Percentiles rank a stretch among this genome's conserved stretches.
phyloP scores from a whole-genome alignment of 1,140 invertebrate genomes.

The Xylocopa sonorina region DNA sequence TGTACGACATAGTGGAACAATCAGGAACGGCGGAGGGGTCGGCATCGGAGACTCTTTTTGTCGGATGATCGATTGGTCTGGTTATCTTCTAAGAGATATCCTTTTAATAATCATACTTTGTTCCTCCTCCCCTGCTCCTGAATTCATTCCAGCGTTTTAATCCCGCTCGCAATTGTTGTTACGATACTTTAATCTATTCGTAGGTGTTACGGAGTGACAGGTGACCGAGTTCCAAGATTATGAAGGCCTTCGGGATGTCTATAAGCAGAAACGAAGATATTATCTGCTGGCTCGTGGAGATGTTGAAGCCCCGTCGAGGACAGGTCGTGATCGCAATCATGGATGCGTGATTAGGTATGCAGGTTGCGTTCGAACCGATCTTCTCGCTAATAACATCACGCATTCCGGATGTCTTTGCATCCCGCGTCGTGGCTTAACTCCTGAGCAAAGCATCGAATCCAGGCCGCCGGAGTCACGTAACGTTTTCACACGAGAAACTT shows the following conservation, averaged over 20 bases:
- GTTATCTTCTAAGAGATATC: background rate
- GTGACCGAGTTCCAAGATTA: too few species aligned
- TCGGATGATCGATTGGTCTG: background rate
- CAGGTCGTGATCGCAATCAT: constrained; percentile 19
- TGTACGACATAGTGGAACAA: background rate
- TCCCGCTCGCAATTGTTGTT: background rate
- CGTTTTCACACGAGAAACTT: background rate
- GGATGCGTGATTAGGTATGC: constrained; percentile 29
- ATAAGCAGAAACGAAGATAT: background rate
- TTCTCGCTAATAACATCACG: constrained; percentile 47
- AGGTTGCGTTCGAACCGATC: background rate
- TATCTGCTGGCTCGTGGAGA: background rate
- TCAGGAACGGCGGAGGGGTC: background rate
- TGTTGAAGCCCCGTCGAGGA: background rate
- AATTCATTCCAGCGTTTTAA: too few species aligned
- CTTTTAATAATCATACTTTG: too few species aligned
- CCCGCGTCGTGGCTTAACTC: background rate
- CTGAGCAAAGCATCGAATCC: background rate
- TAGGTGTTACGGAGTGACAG: too few species aligned
- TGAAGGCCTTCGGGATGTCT: too few species aligned
- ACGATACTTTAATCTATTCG: too few species aligned
- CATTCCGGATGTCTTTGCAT: constrained; percentile 42
- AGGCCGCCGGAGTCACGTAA: background rate
- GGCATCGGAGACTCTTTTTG: too few species aligned
- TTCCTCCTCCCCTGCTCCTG: too few species aligned